phyloP scores from a whole-genome alignment of 1,140 invertebrate species.

The Muscidifurax raptorellus region DNA sequence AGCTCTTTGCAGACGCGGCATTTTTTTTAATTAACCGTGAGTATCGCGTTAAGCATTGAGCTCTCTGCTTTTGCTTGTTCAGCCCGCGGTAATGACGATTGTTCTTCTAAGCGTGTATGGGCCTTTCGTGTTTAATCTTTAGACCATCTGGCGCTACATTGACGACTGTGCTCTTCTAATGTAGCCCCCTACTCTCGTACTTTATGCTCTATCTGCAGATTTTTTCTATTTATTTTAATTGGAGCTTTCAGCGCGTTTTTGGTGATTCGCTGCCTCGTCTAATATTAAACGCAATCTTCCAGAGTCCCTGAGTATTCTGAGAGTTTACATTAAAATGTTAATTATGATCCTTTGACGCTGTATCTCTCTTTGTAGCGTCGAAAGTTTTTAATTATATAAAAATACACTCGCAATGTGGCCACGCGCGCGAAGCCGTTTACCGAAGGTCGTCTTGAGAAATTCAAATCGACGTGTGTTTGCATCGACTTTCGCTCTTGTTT shows the following conservation, averaged over 20 bases:
- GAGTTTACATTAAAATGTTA: conserved; percentile 6
- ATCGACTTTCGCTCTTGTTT: neutral
- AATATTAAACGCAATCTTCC: neutral
- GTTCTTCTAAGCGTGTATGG: neutral
- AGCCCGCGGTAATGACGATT: neutral
- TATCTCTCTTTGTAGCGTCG: neutral
- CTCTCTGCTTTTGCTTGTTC: neutral
- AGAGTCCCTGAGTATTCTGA: neutral
- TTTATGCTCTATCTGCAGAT: neutral
- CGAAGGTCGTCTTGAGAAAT: neutral
- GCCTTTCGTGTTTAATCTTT: conserved; percentile 28
- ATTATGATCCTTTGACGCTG: neutral
- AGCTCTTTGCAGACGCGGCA: neutral
- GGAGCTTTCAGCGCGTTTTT: neutral
- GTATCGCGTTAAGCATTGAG: neutral
- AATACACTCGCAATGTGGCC: neutral
- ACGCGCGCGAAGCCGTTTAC: neutral
- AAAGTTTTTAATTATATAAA: conserved; percentile 18
- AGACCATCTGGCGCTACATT: neutral
- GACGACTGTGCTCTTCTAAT: neutral
- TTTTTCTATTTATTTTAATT: neutral
- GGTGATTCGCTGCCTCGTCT: neutral
- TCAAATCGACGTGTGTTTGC: neutral
- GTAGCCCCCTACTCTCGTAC: neutral
- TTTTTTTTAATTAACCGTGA: neutral